A percentile compares a stretch with the other conserved stretches of the same genome.
phyloP scores from a whole-genome alignment of 1,140 invertebrate species.

The Bombus sylvicola region DNA sequence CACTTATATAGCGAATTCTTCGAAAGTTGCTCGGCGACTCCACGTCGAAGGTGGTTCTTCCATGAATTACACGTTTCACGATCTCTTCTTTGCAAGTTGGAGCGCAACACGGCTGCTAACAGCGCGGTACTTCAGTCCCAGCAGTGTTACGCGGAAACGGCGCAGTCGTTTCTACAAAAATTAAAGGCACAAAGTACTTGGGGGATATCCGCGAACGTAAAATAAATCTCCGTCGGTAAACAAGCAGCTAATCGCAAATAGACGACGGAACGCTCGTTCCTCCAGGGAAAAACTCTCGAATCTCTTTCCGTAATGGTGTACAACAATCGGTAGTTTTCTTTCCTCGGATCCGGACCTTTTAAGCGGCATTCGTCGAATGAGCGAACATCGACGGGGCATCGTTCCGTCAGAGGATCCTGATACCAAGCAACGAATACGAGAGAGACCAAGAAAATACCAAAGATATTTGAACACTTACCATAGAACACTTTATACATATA shows the following conservation, averaged over 20 bases:
- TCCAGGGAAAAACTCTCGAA: not conserved
- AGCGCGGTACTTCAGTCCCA: not conserved
- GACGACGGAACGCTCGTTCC: not conserved
- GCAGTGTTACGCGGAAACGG: not conserved
- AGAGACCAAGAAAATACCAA: not conserved
- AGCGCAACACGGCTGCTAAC: not conserved
- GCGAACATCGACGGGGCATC: not conserved
- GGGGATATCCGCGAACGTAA: not conserved
- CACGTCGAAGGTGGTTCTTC: no score
- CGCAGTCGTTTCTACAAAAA: not conserved
- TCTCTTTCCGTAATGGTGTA: not conserved
- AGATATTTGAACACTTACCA: no score
- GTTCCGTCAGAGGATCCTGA: not conserved
- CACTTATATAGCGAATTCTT: not conserved
- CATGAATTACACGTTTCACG: not conserved
- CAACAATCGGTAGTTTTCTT: not conserved
- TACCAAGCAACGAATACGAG: not conserved
- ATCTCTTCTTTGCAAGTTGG: not conserved
- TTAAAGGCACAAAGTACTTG: not conserved
- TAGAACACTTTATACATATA: no score
- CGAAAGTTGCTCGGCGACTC: not conserved
- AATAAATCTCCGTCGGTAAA: constrained; percentile 13
- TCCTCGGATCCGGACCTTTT: no score
- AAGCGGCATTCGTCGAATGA: no score
- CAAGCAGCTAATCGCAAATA: constrained; percentile 15